Evolutionary conservation across 2,888 invertebrate species (phyloP).

Genomic region (Hipparchia semele): DNA sequence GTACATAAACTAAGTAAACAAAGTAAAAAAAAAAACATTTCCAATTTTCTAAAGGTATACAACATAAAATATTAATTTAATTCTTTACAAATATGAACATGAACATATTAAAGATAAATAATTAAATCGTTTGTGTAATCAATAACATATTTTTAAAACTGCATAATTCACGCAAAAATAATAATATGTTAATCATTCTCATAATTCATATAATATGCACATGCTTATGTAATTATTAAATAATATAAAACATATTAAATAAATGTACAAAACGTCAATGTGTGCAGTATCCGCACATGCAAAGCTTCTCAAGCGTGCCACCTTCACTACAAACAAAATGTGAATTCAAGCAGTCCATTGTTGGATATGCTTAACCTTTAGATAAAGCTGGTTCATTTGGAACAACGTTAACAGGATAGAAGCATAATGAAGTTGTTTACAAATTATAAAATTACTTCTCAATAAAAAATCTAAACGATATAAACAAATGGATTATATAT

Average conservation of each 20-base stretch:
- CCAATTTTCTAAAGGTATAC: too few species aligned
- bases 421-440: too few species aligned
- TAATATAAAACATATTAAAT: background rate
- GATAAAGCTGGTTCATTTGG: slow-evolving; percentile 29
- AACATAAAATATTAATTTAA: too few species aligned
- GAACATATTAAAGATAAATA: background rate
- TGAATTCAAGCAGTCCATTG: slow-evolving; percentile 71
- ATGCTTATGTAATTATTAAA: background rate
- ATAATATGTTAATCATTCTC: background rate
- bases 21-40: too few species aligned
- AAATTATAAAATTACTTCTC: too few species aligned
- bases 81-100: too few species aligned
- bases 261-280: slow-evolving; percentile 33
- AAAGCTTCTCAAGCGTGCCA: slow-evolving; percentile 71
- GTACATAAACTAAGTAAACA: too few species aligned
- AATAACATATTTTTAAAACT: background rate
- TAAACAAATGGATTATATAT: too few species aligned
- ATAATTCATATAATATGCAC: background rate
- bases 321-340: slow-evolving; percentile 70
- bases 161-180: background rate
- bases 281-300: slow-evolving; percentile 51
- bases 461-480: too few species aligned
- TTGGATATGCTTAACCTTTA: slow-evolving; percentile 49
- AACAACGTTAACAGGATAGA: background rate
- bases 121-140: background rate